These are phyloP conservation scores for Callipepla squamata DNA, from an alignment of 2,113 vertebrate species.

Conservation along the genomic window DNA sequence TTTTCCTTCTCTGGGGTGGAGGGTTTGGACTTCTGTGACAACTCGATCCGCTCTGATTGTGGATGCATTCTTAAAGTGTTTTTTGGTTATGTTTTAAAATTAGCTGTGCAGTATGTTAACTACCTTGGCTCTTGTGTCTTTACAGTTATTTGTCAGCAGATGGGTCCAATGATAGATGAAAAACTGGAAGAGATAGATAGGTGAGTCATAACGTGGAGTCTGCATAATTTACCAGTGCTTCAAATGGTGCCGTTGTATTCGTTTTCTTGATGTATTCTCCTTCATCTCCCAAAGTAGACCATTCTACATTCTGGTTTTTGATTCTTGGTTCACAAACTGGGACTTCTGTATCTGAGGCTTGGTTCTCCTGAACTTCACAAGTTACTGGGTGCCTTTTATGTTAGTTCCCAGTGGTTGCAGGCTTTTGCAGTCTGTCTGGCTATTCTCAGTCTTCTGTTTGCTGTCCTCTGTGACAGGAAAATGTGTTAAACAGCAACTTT, in stretches of 20 bases:
- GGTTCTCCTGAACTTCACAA: not conserved
- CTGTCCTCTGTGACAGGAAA: not conserved
- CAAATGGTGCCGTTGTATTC: not conserved
- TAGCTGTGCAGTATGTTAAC: not conserved
- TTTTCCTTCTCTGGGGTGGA: not conserved
- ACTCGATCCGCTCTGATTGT: not conserved
- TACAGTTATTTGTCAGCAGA: constrained; percentile 93
- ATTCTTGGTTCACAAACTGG: no score
- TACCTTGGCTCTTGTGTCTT: constrained; percentile 45
- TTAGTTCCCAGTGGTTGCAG: not conserved
- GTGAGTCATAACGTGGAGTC: constrained; percentile 63
- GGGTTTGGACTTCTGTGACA: not conserved
- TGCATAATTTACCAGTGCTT: not conserved
- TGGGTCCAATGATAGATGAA: constrained; percentile 98
- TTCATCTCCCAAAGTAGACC: not conserved
- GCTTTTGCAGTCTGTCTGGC: not conserved
- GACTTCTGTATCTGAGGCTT: not conserved
- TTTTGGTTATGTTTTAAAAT: constrained; percentile 5
- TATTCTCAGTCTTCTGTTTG: not conserved
- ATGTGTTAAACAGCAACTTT: accelerated
- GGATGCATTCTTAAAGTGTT: accelerated
- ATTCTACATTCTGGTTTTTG: not conserved
- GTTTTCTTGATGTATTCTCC: not conserved
- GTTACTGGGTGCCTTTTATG: not conserved
- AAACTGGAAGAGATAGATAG: constrained; percentile 96